Evolutionary conservation across 2,797 vertebrate species (phyloP), one percentile per base, ranked within the genome.

Genomic region (Paratrypauchen microcephalus): DNA sequence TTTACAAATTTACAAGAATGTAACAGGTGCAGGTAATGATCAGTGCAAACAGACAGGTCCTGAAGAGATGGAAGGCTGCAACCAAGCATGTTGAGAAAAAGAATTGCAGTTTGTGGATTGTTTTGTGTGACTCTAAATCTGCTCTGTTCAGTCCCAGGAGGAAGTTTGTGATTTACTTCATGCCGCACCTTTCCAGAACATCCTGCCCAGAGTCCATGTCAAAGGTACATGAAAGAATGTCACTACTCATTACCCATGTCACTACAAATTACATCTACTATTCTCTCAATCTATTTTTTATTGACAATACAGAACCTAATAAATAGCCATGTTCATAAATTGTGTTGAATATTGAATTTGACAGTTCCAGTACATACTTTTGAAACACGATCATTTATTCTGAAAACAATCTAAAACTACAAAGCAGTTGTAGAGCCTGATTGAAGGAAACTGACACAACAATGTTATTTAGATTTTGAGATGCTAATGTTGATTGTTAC

Each of bases 91-190:
- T 45, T 16, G 41, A 45, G 41, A 45, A 41, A 41, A 45, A 45
- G 12, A 45, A 45, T 4, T 45, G 12, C 41, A 16, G 41, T 52
- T 52, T n/a, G 48, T 52, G 15, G 19, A n/a, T 50, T 50, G 48
- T 52, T n/a, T 19, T 52, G 19, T 32, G 61, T 63, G 36, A 13
- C 21, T 47, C 5, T 41, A 12, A 41, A 24, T 64, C 23, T 64
- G 39, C 69, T 36, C 23, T 41, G 48, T 62, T 6, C 74, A 99
- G 97, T 99, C 97, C 5, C 93, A 98, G 70, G 98, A 99, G 83
- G 98, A 99, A 76, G 97, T 99, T 16, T 99, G 98, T 84, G 98
- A 99, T 86, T 90, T 99, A 84, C 79, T 99, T 73, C 98, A 99
- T 0, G 98, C 97, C 0, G 98, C 98, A 0, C 98, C 97, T 0